Evolutionary conservation across 2,888 invertebrate species (phyloP), one percentile per base, ranked within the genome.

Genomic region (Drosophila ezoana): DNA sequence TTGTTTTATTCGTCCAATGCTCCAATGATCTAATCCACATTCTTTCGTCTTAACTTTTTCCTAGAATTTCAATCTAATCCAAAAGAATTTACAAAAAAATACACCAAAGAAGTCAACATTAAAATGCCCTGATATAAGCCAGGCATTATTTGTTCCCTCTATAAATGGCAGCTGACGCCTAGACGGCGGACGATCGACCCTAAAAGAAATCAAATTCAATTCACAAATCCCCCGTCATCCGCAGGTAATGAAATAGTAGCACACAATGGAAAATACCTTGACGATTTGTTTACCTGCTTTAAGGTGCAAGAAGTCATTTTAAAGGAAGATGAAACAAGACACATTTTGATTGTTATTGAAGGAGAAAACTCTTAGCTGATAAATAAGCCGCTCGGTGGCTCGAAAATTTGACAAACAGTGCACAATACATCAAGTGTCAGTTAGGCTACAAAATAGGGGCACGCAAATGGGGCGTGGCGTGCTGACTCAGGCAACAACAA

Each of bases 271-370:
- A 49, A 41, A 40, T 48, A 40, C 38, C 41, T 37, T 8, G 18
- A 10, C 10, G 33, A 41, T 44, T 52, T 67, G 56, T 57, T 59
- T 80, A 77, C 72, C 86, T 75, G 52, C 14, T 16, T n/a, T 10
- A 59, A 79, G 77, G 83, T 79, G 83, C 68, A 48, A 82, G 83
- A 87, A 83, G 75, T 79, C 77, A 76, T 68, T 43, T 45, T 18
- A 47, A n/a, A 49, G 13, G 23, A 33, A 59, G 18, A 49, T 38
- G 47, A 38, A 54, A 51, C 23, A 62, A 48, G 65, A 65, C 64
- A 70, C 71, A 74, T 59, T 70, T 62, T 51, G 57, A 60, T 76
- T 41, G 35, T 16, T 20, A 37, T 32, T 54, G 64, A 40, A 10
- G 38, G 16, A n/a, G 51, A 13, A 56, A 8, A 35, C 18, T 6